Percentiles rank a stretch among this genome's conserved stretches.
phyloP scores from a whole-genome alignment of 2,888 invertebrate genomes.

The Epiblema foenella region DNA sequence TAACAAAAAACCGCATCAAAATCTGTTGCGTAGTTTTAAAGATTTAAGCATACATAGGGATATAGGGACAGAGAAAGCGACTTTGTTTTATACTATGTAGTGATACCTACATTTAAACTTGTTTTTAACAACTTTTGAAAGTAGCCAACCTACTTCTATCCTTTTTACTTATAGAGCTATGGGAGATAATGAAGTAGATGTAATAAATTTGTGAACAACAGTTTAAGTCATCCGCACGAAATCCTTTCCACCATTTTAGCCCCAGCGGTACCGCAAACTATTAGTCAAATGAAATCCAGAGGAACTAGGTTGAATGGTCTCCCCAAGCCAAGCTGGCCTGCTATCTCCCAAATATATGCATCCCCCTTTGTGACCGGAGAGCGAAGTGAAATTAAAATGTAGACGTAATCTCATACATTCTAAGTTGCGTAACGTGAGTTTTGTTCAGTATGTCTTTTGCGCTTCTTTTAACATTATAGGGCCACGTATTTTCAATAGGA shows the following conservation, averaged over 20 bases:
- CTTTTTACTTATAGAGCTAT: no score
- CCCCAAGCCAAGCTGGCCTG: neutral
- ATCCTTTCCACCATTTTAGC: neutral
- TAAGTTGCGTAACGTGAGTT: neutral
- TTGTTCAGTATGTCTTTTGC: neutral
- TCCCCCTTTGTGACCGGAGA: conserved; percentile 11
- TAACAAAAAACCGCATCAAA: no score
- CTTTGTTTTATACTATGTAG: no score
- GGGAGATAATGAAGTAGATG: no score
- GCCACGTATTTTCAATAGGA: no score
- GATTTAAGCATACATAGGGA: no score
- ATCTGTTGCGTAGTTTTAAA: no score
- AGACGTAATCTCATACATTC: conserved; percentile 1
- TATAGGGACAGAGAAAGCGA: no score
- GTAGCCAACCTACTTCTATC: no score
- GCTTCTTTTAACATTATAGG: neutral
- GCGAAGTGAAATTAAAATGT: conserved; percentile 18
- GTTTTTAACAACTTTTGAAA: no score
- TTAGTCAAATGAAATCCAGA: conserved; percentile 8
- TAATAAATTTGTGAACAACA: neutral
- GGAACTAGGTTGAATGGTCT: conserved; percentile 6
- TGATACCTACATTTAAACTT: no score
- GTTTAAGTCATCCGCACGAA: neutral
- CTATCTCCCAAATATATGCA: conserved; percentile 21
- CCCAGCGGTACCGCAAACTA: neutral